phyloP scores from a whole-genome alignment of 2,113 vertebrate species.

The Psilopsiagon aurifrons region DNA sequence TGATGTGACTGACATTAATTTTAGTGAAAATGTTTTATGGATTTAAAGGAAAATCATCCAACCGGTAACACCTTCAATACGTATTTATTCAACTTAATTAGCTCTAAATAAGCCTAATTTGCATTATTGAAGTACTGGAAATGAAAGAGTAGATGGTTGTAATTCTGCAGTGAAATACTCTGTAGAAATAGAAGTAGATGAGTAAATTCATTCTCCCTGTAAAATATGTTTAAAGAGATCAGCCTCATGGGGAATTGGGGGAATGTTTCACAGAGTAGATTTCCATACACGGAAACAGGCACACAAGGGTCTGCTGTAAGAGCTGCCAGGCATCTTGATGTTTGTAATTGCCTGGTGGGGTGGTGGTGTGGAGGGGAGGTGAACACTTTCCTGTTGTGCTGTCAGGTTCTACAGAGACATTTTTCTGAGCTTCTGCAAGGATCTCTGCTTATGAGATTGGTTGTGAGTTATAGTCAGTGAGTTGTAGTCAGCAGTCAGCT shows the following conservation, averaged over 20 bases:
- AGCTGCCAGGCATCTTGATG: background rate
- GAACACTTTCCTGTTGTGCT: background rate
- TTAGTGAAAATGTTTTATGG: background rate
- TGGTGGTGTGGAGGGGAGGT: rapidly evolving
- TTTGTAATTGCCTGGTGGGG: background rate
- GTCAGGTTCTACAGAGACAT: background rate
- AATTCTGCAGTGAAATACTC: background rate
- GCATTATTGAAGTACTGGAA: background rate
- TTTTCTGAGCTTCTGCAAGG: background rate
- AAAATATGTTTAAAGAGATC: background rate
- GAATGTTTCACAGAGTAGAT: background rate
- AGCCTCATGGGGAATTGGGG: background rate
- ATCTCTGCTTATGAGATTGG: background rate
- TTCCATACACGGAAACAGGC: rapidly evolving
- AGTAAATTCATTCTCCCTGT: background rate
- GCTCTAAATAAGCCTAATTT: background rate
- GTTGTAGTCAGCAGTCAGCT: background rate
- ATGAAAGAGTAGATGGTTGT: background rate
- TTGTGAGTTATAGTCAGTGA: background rate
- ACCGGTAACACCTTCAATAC: background rate
- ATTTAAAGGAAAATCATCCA: background rate
- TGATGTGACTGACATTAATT: background rate
- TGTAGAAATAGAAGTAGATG: background rate
- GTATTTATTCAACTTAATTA: background rate
- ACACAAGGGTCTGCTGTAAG: background rate